These are phyloP conservation scores for Epirrhoe alternata DNA, from an alignment of 2,888 invertebrate genomes.

Conservation along the genomic window DNA sequence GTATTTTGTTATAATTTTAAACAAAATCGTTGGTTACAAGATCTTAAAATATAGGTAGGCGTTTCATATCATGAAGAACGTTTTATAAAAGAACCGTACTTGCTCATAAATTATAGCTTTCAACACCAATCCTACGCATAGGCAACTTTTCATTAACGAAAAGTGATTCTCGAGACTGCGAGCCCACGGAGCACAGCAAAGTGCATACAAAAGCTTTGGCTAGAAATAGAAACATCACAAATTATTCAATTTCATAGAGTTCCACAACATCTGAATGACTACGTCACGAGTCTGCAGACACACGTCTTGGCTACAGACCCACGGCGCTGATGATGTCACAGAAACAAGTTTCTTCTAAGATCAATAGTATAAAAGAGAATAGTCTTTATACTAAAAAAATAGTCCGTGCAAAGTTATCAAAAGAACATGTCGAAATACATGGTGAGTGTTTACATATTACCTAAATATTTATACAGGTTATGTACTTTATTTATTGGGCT, in stretches of 20 bases:
- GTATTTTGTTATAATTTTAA: no score
- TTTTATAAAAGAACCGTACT: no score
- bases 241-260: neutral
- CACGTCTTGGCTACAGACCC: conserved; percentile 1
- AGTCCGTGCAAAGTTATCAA: conserved; percentile 39
- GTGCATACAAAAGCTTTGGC: neutral
- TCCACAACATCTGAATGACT: neutral
- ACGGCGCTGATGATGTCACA: conserved; percentile 29
- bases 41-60: no score
- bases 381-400: conserved; percentile 17
- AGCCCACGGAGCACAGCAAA: neutral
- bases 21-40: no score
- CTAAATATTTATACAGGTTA: neutral
- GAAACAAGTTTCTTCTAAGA: conserved; percentile 28
- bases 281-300: neutral
- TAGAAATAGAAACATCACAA: neutral
- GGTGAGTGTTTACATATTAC: conserved; percentile 45
- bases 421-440: conserved; percentile 49
- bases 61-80: no score
- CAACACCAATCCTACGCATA: no score
- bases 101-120: no score
- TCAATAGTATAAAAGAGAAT: conserved; percentile 41
- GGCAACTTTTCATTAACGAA: no score
- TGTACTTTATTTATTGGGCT: no score
- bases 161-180: neutral